Percentiles rank a stretch among this genome's conserved stretches.
These are phyloP conservation scores for Hyla sarda DNA, from an alignment of 2,113 vertebrate genomes.

Conservation along the genomic window DNA sequence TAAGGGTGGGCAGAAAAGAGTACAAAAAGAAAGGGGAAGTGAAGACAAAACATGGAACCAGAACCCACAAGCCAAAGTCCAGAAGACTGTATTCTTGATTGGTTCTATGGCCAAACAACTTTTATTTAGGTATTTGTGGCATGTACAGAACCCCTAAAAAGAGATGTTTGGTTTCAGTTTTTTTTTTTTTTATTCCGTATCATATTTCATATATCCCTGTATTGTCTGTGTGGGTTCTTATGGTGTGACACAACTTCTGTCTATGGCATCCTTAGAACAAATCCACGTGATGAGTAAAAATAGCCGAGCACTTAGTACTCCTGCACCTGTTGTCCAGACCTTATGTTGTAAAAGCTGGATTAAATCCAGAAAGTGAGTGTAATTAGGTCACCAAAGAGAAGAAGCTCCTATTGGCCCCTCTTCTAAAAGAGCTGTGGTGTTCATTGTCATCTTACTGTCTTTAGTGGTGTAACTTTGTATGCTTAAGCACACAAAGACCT, in stretches of 20 bases:
- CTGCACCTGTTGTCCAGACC: slow-evolving; percentile 7
- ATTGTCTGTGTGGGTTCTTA: background rate
- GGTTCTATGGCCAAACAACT: too few relatives aligned
- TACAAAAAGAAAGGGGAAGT: background rate
- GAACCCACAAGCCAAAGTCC: background rate
- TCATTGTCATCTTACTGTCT: slow-evolving; percentile 8
- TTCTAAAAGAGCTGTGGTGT: slow-evolving; percentile 25
- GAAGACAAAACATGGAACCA: background rate
- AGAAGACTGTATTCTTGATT: too few relatives aligned
- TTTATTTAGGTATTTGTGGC: too few relatives aligned
- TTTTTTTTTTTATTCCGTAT: background rate
- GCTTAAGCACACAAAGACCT: slow-evolving; percentile 37
- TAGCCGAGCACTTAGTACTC: background rate
- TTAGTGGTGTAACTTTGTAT: slow-evolving; percentile 29
- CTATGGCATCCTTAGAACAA: background rate
- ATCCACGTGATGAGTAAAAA: background rate
- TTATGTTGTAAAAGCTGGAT: slow-evolving; percentile 32
- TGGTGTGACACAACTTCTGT: background rate
- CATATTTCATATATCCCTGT: background rate
- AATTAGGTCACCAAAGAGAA: slow-evolving; percentile 34
- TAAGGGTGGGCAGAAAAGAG: too few relatives aligned
- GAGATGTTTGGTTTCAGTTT: background rate
- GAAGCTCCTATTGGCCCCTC: slow-evolving; percentile 10
- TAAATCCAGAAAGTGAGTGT: slow-evolving; percentile 31
- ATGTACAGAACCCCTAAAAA: too few relatives aligned